These are phyloP conservation scores for Machaerirhynchus nigripectus DNA, from an alignment of 2,113 vertebrate genomes.

Conservation along the genomic window DNA sequence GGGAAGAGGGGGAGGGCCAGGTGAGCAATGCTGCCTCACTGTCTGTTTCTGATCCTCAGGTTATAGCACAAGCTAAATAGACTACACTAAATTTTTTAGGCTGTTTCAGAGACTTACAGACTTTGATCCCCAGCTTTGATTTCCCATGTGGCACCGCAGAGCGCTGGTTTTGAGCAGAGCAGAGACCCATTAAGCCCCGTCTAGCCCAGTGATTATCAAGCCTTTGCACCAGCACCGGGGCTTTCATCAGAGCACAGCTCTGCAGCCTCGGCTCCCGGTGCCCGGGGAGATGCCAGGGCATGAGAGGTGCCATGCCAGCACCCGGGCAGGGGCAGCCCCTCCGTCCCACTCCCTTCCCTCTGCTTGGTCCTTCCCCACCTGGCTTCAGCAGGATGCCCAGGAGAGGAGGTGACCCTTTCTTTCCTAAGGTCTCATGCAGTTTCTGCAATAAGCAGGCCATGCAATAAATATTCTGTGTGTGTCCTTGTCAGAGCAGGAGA, in stretches of 20 bases:
- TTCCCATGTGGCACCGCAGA: background rate
- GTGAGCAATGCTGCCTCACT: slow-evolving; percentile 20
- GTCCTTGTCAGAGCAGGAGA: background rate
- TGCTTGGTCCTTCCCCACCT: background rate
- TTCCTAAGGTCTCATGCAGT: background rate
- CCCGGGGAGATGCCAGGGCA: background rate
- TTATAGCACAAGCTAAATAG: slow-evolving; percentile 54
- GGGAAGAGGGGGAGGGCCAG: background rate
- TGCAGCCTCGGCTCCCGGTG: background rate
- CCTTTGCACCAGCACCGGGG: background rate
- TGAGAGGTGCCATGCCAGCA: background rate
- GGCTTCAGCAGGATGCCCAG: background rate
- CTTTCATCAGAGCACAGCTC: background rate
- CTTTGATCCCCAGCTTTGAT: slow-evolving; percentile 56
- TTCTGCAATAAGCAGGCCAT: background rate
- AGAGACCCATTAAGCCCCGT: slow-evolving; percentile 25
- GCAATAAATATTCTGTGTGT: background rate
- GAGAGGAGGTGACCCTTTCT: background rate
- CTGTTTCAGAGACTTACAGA: background rate
- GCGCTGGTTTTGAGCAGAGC: background rate
- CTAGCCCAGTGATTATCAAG: background rate
- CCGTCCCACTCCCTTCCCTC: background rate
- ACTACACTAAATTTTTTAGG: slow-evolving; percentile 40
- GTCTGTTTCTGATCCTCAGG: slow-evolving; percentile 30
- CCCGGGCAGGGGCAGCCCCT: background rate